Base-by-base conservation (phyloP, 2,888 invertebrate species). In the Odontomyia ornata region DNA sequence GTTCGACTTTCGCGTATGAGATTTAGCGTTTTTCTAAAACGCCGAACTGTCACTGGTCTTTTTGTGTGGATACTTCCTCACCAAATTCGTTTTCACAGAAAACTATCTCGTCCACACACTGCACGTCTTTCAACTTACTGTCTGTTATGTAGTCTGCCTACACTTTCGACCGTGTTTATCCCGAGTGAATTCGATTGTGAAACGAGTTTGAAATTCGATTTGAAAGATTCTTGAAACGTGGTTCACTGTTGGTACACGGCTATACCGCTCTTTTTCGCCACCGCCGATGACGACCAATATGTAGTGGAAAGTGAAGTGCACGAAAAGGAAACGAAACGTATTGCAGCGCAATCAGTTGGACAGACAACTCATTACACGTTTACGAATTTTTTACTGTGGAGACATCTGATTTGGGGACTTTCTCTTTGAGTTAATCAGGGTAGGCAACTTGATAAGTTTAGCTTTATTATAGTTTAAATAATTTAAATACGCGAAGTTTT, bases 321-420 rank as follows among this genome's bases (percentile, higher is more conserved):
- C 36, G 36, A 36, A 36, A 36, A 36, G 36, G 36, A 25, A 25
- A 25, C 46, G 47, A 46, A 69, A 69, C 69, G 72, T 18, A 15
- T 15, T 36, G n/a, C 15, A 57, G 30, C 56, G 72, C 72, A 28
- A 57, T 9, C 72, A 72, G 28, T 64, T n/a, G 64, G 27, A 28
- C 57, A 28, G 73, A 73, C 73, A 73, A 73, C 73, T 73, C 73
- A 73, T 73, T 73, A 73, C 73, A 73, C 73, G 73, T 73, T 36
- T 73, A 73, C 73, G 73, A 67, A 57, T 60, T 57, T 56, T 30
- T 4, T 27, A 11, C 28, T 57, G 28, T 21, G 30, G 56, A 57
- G 56, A 57, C 30, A 21, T 36, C 36, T 36, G 36, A n/a, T 47
- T 13, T 46, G 43, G 69, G 9, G 46, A 43, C 47, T 21, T 57